Conservation (phyloP, 2,797 vertebrate species). For the Myotis vivesi region DNA sequence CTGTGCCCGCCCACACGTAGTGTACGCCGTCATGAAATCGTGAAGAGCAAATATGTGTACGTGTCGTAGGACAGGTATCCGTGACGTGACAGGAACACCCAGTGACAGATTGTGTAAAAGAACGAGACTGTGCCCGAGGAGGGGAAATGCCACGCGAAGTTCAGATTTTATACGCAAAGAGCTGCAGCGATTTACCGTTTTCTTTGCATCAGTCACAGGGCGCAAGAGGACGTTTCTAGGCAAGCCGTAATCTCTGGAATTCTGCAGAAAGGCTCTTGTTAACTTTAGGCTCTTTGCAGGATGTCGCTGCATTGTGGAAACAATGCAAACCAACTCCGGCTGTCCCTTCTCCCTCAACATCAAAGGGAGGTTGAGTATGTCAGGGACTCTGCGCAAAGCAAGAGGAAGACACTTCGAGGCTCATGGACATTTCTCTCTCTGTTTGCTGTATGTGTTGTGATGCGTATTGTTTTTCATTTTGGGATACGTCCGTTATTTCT, state of each 20-base stretch:
- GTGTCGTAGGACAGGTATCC: not conserved
- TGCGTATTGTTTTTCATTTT: slow-evolving; percentile 30
- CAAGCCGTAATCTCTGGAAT: not conserved
- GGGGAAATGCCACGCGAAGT: not conserved
- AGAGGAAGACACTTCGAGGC: slow-evolving; percentile 33
- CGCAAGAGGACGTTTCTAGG: not conserved
- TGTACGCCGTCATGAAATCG: not conserved
- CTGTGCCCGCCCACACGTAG: not conserved
- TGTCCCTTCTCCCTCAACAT: not conserved
- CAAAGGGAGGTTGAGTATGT: slow-evolving; percentile 55
- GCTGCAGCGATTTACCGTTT: not conserved
- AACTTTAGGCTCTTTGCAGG: not conserved
- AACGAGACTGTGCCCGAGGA: not conserved
- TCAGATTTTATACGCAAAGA: not conserved
- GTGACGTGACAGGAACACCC: not conserved
- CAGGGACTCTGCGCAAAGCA: slow-evolving; percentile 25
- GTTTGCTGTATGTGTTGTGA: slow-evolving; percentile 37
- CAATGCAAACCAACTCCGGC: not conserved
- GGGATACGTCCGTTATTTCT: not conserved
- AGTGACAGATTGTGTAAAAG: not conserved
- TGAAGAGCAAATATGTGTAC: not conserved
- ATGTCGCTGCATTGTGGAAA: not conserved
- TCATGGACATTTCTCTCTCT: not conserved
- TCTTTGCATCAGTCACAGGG: not conserved
- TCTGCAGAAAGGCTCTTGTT: not conserved